Evolutionary conservation across 2,888 invertebrate genomes (phyloP).

Genomic region (Eristalis arbustorum): DNA sequence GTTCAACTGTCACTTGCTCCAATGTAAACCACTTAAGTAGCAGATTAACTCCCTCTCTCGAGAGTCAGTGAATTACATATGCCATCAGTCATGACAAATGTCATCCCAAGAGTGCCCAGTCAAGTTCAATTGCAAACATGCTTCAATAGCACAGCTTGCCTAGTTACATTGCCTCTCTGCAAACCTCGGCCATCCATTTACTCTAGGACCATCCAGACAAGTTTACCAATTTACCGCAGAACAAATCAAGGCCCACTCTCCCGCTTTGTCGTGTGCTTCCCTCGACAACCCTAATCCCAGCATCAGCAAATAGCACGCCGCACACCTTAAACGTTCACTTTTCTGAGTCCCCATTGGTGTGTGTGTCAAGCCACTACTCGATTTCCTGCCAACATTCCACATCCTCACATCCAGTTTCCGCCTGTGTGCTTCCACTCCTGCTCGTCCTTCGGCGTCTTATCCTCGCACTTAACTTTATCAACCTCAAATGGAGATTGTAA

Average conservation of each 20-base stretch:
- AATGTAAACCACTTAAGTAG: no score
- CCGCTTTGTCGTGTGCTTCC: background rate
- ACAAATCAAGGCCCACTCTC: background rate
- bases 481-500: constrained; percentile 69
- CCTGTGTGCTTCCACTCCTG: background rate
- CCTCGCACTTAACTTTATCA: constrained; percentile 61
- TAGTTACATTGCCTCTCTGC: no score
- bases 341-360: background rate
- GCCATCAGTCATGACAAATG: no score
- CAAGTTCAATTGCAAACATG: no score
- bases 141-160: no score
- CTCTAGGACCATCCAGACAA: background rate
- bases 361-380: constrained; percentile 39
- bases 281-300: background rate
- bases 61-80: no score
- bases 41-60: no score
- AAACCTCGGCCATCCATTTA: no score
- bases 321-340: background rate
- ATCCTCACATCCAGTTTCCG: background rate
- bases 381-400: constrained; percentile 2
- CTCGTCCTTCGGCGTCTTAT: constrained; percentile 26
- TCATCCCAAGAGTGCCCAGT: no score
- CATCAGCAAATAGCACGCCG: background rate
- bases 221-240: background rate
- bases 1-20: no score